Evolutionary conservation across 2,797 vertebrate genomes (phyloP).

Genomic region (Urophycis tenuis): DNA sequence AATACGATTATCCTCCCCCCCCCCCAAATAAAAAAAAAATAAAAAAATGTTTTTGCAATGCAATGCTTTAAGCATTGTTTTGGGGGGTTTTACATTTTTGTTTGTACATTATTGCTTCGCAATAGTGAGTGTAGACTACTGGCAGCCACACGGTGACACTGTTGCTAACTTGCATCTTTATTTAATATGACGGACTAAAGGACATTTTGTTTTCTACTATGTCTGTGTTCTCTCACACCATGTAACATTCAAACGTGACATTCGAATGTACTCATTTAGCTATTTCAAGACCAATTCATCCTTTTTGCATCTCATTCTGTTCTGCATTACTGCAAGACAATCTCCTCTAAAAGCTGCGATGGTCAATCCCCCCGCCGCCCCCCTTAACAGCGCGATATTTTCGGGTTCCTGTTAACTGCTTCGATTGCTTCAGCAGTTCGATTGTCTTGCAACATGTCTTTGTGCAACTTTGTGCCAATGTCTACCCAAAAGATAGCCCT

Average conservation of each 20-base stretch:
- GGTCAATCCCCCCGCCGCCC: background rate
- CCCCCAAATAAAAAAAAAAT: no score
- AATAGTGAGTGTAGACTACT: background rate
- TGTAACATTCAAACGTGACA: background rate
- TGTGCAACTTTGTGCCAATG: slow-evolving; percentile 2
- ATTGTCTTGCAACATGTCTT: slow-evolving; percentile 28
- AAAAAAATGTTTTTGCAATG: no score
- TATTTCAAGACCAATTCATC: background rate
- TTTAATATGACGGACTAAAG: background rate
- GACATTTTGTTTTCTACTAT: background rate
- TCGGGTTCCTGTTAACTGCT: slow-evolving; percentile 38
- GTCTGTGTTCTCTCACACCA: background rate
- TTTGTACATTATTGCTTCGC: background rate
- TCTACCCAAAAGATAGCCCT: background rate
- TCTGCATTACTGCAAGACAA: background rate
- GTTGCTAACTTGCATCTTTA: background rate
- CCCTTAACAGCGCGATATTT: slow-evolving; percentile 9
- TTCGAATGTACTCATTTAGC: background rate
- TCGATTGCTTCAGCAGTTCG: slow-evolving; percentile 37
- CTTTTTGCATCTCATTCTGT: background rate
- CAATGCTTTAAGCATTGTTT: no score
- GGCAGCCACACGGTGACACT: background rate
- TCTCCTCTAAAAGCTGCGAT: background rate
- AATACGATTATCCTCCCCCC: background rate
- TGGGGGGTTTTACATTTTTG: no score